Base-by-base conservation (phyloP, 1,140 invertebrate genomes). In the Thaumatotibia leucotreta region DNA sequence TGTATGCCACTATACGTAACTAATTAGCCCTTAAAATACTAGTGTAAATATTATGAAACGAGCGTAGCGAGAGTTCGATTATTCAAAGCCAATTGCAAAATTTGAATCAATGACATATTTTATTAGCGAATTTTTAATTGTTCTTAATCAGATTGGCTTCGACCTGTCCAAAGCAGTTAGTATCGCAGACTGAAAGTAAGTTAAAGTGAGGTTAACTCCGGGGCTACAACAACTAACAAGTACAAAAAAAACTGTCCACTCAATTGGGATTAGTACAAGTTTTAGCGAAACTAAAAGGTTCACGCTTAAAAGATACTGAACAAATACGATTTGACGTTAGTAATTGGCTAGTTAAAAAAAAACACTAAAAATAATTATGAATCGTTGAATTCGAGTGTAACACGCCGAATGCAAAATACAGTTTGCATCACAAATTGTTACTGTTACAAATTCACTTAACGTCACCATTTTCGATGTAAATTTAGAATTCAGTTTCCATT, bases 241-340 rank as follows among this genome's bases (percentile, higher is more conserved):
- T 58, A 58, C 23, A 24, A 58, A 58, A 58, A 58, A 58, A 58
- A 58, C 52, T 58, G 52, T 58, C 52, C 52, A 54, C 50, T 58
- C 5, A 58, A 29, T 0, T 14, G 1, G 52, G 52, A 58, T 58
- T 29, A 58, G 24, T 14, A 24, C 17, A 45, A 45, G 14, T 45
- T 4, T 20, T 45, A 45, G 39, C 39, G 17, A 4, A 45, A 17
- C 14, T 45, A 33, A 1, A 10, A 3, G 32, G 1, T 5, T 45
- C 17, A 45, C 39, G 20, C 39, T 20, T 11, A n/a, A 6, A 20
- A 20, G 0, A 1, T 45, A 45, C 39, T 29, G 35, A 17, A 45
- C 0, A n/a, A 45, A 45, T 45, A n/a, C 17, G 39, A 45, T 17
- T 8, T 17, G 17, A 20, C 39, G 9, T 14, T 20, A 45, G 6